Conservation (phyloP, 2,888 invertebrate genomes). For the Tetanocera ferruginea region DNA sequence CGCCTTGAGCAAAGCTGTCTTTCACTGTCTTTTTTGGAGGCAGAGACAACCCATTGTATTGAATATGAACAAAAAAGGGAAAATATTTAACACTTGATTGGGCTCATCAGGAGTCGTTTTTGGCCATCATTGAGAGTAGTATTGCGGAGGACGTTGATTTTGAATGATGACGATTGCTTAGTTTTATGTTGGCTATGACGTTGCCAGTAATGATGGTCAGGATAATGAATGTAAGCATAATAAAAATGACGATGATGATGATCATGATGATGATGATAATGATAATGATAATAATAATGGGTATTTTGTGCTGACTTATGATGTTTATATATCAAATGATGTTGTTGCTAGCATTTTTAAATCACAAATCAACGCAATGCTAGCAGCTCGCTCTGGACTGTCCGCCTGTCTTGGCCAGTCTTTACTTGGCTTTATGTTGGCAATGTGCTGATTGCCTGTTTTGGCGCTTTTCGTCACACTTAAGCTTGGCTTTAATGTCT, state of each 20-base stretch:
- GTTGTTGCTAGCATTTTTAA: neutral
- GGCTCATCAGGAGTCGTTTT: constrained; percentile 28
- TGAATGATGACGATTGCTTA: constrained; percentile 25
- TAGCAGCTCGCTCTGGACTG: neutral
- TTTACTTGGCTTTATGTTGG: too few relatives aligned
- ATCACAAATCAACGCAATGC: neutral
- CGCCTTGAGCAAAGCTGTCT: constrained; percentile 9
- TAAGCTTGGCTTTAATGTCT: neutral
- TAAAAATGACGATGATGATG: constrained; percentile 52
- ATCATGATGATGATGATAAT: constrained; percentile 53
- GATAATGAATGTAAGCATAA: neutral
- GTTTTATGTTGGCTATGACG: neutral
- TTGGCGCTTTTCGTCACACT: neutral
- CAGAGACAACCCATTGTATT: neutral
- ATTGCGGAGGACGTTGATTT: constrained; percentile 22
- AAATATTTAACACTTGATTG: constrained; percentile 39
- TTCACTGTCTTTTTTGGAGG: constrained; percentile 5
- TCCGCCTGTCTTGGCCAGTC: too few relatives aligned
- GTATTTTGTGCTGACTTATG: constrained; percentile 36
- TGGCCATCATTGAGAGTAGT: constrained; percentile 4
- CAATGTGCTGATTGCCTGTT: neutral
- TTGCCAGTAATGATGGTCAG: neutral
- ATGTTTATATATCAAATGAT: neutral
- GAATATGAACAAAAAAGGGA: constrained; percentile 15
- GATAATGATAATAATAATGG: constrained; percentile 52